These are phyloP conservation scores for Amblyteles armatorius DNA, from an alignment of 2,888 invertebrate genomes.

Conservation along the genomic window DNA sequence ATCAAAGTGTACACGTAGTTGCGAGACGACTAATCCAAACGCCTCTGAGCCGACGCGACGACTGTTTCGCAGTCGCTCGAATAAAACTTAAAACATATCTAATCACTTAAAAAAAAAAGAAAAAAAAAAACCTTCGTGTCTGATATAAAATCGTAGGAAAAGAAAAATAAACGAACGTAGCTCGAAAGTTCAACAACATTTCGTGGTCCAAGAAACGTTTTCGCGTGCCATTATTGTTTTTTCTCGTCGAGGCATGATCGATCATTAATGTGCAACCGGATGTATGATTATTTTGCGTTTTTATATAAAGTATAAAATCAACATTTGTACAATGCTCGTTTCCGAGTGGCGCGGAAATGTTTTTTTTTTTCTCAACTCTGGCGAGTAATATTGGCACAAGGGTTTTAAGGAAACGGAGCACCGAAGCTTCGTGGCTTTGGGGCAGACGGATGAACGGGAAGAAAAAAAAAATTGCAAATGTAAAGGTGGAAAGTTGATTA, in stretches of 20 bases:
- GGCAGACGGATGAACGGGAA: not conserved
- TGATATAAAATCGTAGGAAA: constrained; percentile 8
- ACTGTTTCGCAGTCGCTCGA: constrained; percentile 37
- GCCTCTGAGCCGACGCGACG: constrained; percentile 8
- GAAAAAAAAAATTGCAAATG: constrained; percentile 11
- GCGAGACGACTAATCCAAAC: constrained; percentile 56
- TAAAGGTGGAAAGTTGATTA: not conserved
- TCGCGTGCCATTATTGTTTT: not conserved
- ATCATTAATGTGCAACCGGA: not conserved
- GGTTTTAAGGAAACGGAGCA: not conserved
- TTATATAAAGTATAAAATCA: constrained; percentile 6
- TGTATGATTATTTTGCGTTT: not conserved
- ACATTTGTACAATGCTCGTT: not conserved
- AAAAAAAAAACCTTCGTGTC: constrained; percentile 23
- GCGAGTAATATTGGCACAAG: not conserved
- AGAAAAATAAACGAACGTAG: constrained; percentile 1
- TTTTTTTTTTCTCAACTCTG: not conserved
- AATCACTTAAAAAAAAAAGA: constrained; percentile 2
- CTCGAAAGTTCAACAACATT: constrained; percentile 40
- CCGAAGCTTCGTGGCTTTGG: not conserved
- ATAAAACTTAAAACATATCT: constrained; percentile 52
- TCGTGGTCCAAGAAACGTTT: constrained; percentile 45
- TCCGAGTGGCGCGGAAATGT: not conserved
- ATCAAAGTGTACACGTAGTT: constrained; percentile 66
- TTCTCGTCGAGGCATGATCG: constrained; percentile 8